A percentile compares a stretch with the other conserved stretches of the same genome.
These are phyloP conservation scores for Drosophila cyrtoloma DNA, from an alignment of 2,888 invertebrate genomes.

Conservation along the genomic window DNA sequence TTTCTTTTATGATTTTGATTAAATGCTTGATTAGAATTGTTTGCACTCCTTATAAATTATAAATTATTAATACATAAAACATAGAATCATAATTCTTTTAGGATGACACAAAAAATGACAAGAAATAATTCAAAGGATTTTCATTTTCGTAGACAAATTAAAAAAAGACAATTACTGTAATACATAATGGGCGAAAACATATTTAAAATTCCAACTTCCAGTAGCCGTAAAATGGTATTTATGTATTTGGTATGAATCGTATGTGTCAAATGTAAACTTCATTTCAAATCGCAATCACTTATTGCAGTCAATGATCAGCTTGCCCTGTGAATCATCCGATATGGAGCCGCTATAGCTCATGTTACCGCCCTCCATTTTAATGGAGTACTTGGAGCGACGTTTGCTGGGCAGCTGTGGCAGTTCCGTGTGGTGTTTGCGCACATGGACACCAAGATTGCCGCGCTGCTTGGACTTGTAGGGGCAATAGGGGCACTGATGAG, in stretches of 20 bases:
- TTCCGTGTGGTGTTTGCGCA: slow-evolving; percentile 90
- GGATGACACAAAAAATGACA: slow-evolving; percentile 72
- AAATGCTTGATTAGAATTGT: slow-evolving; percentile 73
- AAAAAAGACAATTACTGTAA: slow-evolving; percentile 14
- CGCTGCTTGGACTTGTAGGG: slow-evolving; percentile 92
- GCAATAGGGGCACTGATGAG: slow-evolving; percentile 93
- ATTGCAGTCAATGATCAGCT: slow-evolving; percentile 80
- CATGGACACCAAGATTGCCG: slow-evolving; percentile 93
- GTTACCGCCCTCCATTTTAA: slow-evolving; percentile 52
- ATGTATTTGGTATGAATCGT: slow-evolving; percentile 65
- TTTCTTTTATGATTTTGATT: slow-evolving; percentile 62
- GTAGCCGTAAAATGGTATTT: slow-evolving; percentile 14
- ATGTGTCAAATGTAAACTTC: slow-evolving; percentile 10
- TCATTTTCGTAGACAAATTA: slow-evolving; percentile 21
- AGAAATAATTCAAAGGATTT: slow-evolving; percentile 41
- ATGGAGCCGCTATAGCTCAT: slow-evolving; percentile 61
- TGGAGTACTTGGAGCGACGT: slow-evolving; percentile 92
- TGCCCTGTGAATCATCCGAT: slow-evolving; percentile 80
- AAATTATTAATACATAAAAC: slow-evolving; percentile 60
- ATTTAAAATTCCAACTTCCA: slow-evolving; percentile 26
- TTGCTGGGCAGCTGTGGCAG: slow-evolving; percentile 85
- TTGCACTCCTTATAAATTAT: slow-evolving; percentile 52
- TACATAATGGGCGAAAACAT: slow-evolving; percentile 10
- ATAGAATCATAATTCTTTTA: slow-evolving; percentile 47
- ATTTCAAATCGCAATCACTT: slow-evolving; percentile 55